Evolutionary conservation across 2,113 vertebrate species (phyloP).

Genomic region (Promerops cafer): DNA sequence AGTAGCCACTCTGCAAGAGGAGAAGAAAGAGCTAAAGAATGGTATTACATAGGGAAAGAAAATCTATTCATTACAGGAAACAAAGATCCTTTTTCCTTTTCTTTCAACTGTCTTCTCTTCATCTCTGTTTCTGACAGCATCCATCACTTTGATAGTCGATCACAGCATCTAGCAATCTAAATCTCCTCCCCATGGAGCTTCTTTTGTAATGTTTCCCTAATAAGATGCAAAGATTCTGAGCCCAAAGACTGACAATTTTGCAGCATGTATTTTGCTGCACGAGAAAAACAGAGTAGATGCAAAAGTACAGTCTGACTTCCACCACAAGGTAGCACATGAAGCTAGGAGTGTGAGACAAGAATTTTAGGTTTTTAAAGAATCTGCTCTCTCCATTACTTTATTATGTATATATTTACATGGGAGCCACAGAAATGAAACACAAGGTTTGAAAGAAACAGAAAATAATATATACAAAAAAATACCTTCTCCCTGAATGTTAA

Average conservation of each 20-base stretch:
- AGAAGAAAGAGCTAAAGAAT: conserved; percentile 17
- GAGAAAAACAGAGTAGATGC: neutral
- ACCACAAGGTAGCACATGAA: neutral
- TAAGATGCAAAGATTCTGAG: conserved; percentile 34
- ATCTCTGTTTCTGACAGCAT: conserved; percentile 39
- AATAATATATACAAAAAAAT: neutral
- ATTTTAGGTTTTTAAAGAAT: neutral
- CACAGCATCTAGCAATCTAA: conserved; percentile 17
- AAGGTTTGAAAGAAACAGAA: neutral
- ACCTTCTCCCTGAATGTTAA: neutral
- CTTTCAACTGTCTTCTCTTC: conserved; percentile 48
- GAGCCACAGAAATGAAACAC: neutral
- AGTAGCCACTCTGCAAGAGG: neutral
- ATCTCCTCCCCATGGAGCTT: neutral
- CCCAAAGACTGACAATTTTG: neutral
- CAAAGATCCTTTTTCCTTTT: conserved; percentile 34
- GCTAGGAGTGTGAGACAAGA: neutral
- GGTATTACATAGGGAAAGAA: neutral
- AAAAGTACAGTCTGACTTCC: neutral
- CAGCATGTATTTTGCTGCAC: neutral
- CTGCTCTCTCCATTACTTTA: neutral
- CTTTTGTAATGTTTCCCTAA: conserved; percentile 38
- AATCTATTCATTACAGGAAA: conserved; percentile 42
- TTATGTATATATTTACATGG: neutral
- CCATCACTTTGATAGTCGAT: conserved; percentile 29